phyloP scores from a whole-genome alignment of 2,888 invertebrate genomes.

The Chouioia cunea region DNA sequence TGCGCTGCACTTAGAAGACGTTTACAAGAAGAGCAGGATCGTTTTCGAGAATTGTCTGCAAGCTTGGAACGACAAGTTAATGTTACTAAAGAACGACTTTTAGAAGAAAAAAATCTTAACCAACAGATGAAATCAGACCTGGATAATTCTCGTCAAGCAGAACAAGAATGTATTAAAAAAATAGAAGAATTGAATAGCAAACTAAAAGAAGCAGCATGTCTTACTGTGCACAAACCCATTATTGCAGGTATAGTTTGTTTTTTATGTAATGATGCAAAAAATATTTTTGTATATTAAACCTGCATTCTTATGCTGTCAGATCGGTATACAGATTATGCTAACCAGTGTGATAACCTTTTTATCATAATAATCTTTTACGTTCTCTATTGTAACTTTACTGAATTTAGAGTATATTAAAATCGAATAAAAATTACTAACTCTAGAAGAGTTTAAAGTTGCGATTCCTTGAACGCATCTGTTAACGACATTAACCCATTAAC shows the following conservation, averaged over 20 bases:
- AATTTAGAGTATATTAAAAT: no score
- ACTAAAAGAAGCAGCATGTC: constrained; percentile 71
- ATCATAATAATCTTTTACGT: no score
- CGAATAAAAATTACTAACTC: no score
- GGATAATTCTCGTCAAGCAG: constrained; percentile 73
- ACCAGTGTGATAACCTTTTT: no score
- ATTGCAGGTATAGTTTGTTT: constrained; percentile 52
- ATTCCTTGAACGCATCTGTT: no score
- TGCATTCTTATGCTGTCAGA: no score
- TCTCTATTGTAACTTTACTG: no score
- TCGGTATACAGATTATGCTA: no score
- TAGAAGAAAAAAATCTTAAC: constrained; percentile 79
- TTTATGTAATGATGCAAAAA: no score
- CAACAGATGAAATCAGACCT: constrained; percentile 76
- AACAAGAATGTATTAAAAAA: constrained; percentile 74
- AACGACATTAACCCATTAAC: no score
- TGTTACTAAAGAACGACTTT: constrained; percentile 76
- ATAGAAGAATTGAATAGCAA: constrained; percentile 80
- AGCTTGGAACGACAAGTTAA: constrained; percentile 80
- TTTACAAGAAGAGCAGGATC: constrained; percentile 86
- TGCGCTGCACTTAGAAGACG: constrained; percentile 82
- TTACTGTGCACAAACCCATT: constrained; percentile 60
- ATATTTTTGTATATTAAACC: no score
- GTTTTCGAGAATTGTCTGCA: constrained; percentile 79
- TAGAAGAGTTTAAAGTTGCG: no score